Conservation (phyloP, 1,140 invertebrate genomes). For the Drosophila lowei region DNA sequence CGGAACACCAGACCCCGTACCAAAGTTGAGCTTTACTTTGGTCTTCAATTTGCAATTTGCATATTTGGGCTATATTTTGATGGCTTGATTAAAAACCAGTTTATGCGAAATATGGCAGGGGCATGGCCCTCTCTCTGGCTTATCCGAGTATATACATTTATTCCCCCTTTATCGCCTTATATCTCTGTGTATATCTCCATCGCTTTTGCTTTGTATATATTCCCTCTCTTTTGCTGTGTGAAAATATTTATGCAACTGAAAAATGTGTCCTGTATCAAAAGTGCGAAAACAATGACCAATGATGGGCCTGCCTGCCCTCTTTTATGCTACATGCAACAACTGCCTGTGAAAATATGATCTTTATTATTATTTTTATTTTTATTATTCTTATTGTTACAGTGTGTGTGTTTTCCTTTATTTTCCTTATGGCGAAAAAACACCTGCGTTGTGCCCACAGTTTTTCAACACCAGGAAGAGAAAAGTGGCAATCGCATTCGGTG, state of each 20-base stretch:
- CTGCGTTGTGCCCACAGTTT: slow-evolving; percentile 55
- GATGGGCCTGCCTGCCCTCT: neutral
- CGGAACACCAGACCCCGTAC: neutral
- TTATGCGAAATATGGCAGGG: slow-evolving; percentile 15
- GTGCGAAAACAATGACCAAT: slow-evolving; percentile 39
- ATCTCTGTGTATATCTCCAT: too few species aligned
- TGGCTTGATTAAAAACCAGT: slow-evolving; percentile 50
- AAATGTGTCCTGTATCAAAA: slow-evolving; percentile 61
- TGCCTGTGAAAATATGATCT: slow-evolving; percentile 66
- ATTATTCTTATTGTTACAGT: slow-evolving; percentile 40
- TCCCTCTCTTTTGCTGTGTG: neutral
- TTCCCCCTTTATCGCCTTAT: neutral
- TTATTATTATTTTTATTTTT: slow-evolving; percentile 57
- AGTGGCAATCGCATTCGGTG: slow-evolving; percentile 34
- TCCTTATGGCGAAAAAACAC: slow-evolving; percentile 28
- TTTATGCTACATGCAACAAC: slow-evolving; percentile 26
- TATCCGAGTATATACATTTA: neutral
- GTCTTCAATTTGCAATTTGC: slow-evolving; percentile 43
- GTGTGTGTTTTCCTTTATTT: slow-evolving; percentile 27
- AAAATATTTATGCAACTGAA: slow-evolving; percentile 63
- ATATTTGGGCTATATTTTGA: slow-evolving; percentile 49
- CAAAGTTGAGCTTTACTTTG: slow-evolving; percentile 2
- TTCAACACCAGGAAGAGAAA: slow-evolving; percentile 11
- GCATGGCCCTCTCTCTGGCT: neutral
- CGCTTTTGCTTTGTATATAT: too few species aligned